Evolutionary conservation across 2,888 invertebrate genomes (phyloP), one percentile per base, ranked within the genome.

Genomic region (Amblyjoppa fuscipennis): DNA sequence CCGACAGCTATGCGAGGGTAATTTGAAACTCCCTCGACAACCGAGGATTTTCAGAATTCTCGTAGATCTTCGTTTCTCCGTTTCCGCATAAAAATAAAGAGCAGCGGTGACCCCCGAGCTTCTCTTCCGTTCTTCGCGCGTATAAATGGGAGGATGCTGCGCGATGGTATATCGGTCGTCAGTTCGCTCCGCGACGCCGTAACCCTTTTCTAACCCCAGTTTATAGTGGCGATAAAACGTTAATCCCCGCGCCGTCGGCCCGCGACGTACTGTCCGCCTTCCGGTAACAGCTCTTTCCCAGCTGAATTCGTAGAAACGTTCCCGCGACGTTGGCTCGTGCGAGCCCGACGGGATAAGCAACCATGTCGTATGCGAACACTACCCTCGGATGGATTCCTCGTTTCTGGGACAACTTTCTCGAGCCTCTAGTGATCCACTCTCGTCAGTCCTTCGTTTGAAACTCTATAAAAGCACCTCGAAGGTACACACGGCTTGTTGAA

Each of bases 201-300:
- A 81, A 85, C 81, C 84, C 53, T 73, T 28, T 28, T n/a, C 81
- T 83, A 88, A 90, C 73, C 81, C 88, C 79, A 85, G 68, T 89
- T 90, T 89, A 90, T 90, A 87, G 87, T 84, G 73, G 88, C 80
- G 76, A 84, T 88, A 88, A 88, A 89, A 80, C 83, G 84, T 82
- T 88, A 89, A 90, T 89, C 88, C 87, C 69, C 56, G 69, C 68
- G 13, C 56, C 41, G 28, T 76, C 75, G 71, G 78, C 20, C 45
- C 41, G 41, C 38, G 31, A 45, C 28, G 49, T 53, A 51, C 53
- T 16, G 25, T 45, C 28, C 71, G 51, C 70, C 31, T 38, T 34
- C 13, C 76, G 49, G 69, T 59, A 16, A 38, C 16, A 64, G 25
- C 31, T 79, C 28, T 49, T 59, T 28, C 7, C 49, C 51, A 61